phyloP scores from a whole-genome alignment of 2,113 vertebrate genomes.

The Barbus barbus region DNA sequence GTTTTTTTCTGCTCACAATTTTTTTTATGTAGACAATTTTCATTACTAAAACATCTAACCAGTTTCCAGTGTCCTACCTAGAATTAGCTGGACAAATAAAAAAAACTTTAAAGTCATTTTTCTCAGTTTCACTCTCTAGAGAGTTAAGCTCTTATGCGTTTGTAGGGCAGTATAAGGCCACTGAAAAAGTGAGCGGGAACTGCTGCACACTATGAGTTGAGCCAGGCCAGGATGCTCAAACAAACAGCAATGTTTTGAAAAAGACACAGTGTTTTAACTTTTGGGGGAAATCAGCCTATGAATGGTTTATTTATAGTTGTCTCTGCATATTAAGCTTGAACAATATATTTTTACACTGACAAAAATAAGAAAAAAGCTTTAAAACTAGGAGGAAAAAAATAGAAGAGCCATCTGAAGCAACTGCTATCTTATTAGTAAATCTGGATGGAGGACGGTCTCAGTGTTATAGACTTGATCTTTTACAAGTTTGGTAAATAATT shows the following conservation, averaged over 20 bases:
- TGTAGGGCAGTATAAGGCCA: too few relatives aligned
- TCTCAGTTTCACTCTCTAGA: too few relatives aligned
- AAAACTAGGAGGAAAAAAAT: not conserved
- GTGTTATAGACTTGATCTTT: not conserved
- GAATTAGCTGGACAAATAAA: too few relatives aligned
- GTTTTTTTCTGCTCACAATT: too few relatives aligned
- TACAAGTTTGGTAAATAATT: constrained; percentile 13
- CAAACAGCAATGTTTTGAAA: not conserved
- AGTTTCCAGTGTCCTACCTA: too few relatives aligned
- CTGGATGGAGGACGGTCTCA: not conserved
- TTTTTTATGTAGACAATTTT: too few relatives aligned
- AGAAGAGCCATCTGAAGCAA: not conserved
- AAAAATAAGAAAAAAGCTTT: not conserved
- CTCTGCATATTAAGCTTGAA: not conserved
- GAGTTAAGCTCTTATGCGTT: too few relatives aligned
- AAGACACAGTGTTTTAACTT: not conserved
- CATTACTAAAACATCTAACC: too few relatives aligned
- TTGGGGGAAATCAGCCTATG: not conserved
- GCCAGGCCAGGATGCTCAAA: not conserved
- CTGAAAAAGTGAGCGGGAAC: too few relatives aligned
- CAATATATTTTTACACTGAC: not conserved
- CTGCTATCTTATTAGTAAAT: not conserved
- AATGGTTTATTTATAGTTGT: not conserved
- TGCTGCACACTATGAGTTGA: not conserved
- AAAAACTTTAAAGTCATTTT: too few relatives aligned